Conservation (phyloP, 2,888 invertebrate species). For the Hypselothyrea guttata region DNA sequence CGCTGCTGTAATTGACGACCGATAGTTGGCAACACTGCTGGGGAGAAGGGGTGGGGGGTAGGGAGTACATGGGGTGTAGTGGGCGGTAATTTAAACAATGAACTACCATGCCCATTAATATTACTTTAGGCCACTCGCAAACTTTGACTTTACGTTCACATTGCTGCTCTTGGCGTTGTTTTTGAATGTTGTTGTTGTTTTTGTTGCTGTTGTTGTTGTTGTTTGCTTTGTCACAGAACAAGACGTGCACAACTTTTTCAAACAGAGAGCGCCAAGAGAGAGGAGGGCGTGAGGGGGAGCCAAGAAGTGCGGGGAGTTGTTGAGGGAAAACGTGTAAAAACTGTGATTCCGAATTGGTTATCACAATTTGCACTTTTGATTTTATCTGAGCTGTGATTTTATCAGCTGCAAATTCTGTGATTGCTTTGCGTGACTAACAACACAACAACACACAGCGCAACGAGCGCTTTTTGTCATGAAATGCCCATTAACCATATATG, state of each 20-base stretch:
- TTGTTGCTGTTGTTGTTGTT: slow-evolving; percentile 25
- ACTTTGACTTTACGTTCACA: slow-evolving; percentile 55
- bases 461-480: too few species aligned
- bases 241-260: slow-evolving; percentile 25
- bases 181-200: neutral
- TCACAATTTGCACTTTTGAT: slow-evolving; percentile 18
- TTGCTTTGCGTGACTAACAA: too few species aligned
- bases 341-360: slow-evolving; percentile 32
- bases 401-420: too few species aligned
- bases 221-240: slow-evolving; percentile 41
- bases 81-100: slow-evolving; percentile 68
- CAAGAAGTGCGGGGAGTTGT: neutral
- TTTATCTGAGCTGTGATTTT: too few species aligned
- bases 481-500: neutral
- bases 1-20: too few species aligned
- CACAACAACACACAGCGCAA: neutral
- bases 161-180: slow-evolving; percentile 10
- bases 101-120: slow-evolving; percentile 73
- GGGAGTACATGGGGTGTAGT: too few species aligned
- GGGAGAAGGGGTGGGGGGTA: neutral
- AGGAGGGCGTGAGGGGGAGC: neutral
- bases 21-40: too few species aligned
- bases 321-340: slow-evolving; percentile 23
- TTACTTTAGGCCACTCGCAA: slow-evolving; percentile 64
- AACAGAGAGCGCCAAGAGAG: neutral